phyloP scores from a whole-genome alignment of 1,140 invertebrate species.

The Leguminivora glycinivorella region DNA sequence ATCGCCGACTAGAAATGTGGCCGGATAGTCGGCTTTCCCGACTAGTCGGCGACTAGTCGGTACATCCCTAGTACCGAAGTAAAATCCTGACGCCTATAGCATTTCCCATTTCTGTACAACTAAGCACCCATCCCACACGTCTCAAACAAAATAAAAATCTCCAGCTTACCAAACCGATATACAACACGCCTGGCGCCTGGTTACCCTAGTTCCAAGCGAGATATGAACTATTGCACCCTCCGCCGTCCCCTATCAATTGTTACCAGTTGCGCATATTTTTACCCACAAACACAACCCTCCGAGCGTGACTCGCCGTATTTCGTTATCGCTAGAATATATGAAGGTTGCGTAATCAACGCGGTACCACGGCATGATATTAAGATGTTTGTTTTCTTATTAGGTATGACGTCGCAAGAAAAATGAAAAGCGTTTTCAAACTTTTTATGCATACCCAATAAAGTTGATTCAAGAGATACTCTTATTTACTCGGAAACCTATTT shows the following conservation, averaged over 20 bases:
- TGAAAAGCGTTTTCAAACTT: not conserved
- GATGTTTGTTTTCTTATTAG: not conserved
- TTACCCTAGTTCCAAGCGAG: constrained; percentile 34
- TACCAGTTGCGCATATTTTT: constrained; percentile 72
- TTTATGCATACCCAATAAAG: not conserved
- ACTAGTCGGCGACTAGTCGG: too few relatives aligned
- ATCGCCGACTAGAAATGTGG: too few relatives aligned
- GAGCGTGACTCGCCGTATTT: constrained; percentile 34
- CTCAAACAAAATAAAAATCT: too few relatives aligned
- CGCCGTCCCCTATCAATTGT: constrained; percentile 67
- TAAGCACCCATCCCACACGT: too few relatives aligned
- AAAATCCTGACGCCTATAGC: too few relatives aligned
- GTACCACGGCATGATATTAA: not conserved
- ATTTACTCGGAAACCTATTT: not conserved
- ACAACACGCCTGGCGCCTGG: not conserved
- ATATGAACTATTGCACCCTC: constrained; percentile 63
- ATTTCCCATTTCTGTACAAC: too few relatives aligned
- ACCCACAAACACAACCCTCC: constrained; percentile 49
- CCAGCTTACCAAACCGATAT: too few relatives aligned
- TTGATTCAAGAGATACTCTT: not conserved
- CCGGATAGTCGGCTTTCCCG: too few relatives aligned
- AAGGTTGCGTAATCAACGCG: constrained; percentile 11
- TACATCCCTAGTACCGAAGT: too few relatives aligned
- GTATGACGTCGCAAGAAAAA: not conserved
- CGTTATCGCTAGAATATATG: constrained; percentile 32